phyloP scores from a whole-genome alignment of 37 sponge, comb jelly and placozoan species.

The Oscarella lobularis region DNA sequence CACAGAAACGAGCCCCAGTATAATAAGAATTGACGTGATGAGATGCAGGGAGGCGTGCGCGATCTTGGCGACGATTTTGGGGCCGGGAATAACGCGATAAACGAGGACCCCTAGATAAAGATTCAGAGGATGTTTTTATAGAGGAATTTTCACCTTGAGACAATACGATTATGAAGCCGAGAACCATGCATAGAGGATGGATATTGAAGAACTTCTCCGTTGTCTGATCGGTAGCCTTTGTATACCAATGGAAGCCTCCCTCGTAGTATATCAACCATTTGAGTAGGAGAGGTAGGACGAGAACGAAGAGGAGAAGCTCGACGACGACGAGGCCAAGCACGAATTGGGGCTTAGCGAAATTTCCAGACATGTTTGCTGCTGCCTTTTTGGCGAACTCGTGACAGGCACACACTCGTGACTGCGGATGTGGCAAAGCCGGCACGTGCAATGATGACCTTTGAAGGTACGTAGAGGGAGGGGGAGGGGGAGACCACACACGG shows the following conservation, averaged over 20 bases:
- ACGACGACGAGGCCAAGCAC: too few relatives aligned
- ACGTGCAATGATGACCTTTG: too few relatives aligned
- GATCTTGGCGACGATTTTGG: background rate
- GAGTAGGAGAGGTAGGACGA: slow-evolving; percentile 1
- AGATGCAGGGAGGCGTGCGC: background rate
- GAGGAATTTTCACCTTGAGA: background rate
- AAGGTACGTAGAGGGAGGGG: too few relatives aligned
- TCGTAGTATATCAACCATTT: background rate
- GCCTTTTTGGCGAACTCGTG: too few relatives aligned
- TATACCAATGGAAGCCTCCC: background rate
- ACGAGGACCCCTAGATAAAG: too few relatives aligned
- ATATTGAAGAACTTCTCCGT: background rate
- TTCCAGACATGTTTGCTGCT: too few relatives aligned
- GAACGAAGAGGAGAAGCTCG: background rate
- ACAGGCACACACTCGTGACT: too few relatives aligned
- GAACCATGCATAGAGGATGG: background rate
- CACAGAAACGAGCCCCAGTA: background rate
- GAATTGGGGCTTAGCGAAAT: too few relatives aligned
- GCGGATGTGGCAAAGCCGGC: too few relatives aligned
- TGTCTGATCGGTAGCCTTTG: too few relatives aligned
- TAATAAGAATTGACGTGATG: background rate
- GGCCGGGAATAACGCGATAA: background rate
- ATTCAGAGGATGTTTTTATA: too few relatives aligned
- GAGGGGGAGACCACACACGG: too few relatives aligned
- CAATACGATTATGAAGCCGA: background rate